Evolutionary conservation across 2,797 vertebrate genomes (phyloP), one percentile per base, ranked within the genome.

Genomic region (Adrianichthys oophorus): DNA sequence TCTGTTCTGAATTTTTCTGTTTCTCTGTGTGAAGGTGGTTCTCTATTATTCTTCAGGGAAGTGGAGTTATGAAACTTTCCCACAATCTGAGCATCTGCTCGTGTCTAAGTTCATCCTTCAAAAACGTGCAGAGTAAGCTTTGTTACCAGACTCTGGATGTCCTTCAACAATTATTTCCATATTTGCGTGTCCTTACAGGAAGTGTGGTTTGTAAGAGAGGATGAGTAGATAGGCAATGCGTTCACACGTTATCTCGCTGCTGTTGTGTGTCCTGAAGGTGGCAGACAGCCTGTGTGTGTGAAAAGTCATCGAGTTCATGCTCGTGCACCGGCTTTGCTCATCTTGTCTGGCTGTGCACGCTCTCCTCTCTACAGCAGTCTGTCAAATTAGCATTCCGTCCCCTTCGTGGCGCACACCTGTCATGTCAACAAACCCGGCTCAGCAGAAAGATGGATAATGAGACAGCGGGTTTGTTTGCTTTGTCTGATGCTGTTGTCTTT

Each of bases 291-390:
- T 52, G 52, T 64, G 48, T 48, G 46, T 58, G 57, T 56, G 48
- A 64, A 43, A 55, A 79, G 86, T 89, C 85, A 85, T 52, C 4
- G 87, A 70, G 85, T 89, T 87, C 83, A 85, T 56, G 19, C 72
- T 65, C 57, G 52, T 70, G 64, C 73, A 43, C 57, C 1, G 45
- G 47, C 72, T 59, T 54, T 55, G 15, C 29, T 60, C 64, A 21
- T 46, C 41, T 45, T 18, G 61, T 52, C 55, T 64, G 64, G 17
- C 21, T 0, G 60, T 24, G 71, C 70, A 42, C 55, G 15, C 18
- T 65, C 65, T 43, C 49, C 54, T 26, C 23, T 48, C 73, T 2
- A 7, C 73, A 58, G 62, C 80, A 60, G 56, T 56, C 52, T 60
- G 76, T 73, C 75, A 66, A 37, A 75, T 82, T 77, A 79, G 56